A percentile compares a stretch with the other conserved stretches of the same genome.
Evolutionary conservation across 2,888 invertebrate species (phyloP).

Genomic region (Ecdyonurus torrentis): DNA sequence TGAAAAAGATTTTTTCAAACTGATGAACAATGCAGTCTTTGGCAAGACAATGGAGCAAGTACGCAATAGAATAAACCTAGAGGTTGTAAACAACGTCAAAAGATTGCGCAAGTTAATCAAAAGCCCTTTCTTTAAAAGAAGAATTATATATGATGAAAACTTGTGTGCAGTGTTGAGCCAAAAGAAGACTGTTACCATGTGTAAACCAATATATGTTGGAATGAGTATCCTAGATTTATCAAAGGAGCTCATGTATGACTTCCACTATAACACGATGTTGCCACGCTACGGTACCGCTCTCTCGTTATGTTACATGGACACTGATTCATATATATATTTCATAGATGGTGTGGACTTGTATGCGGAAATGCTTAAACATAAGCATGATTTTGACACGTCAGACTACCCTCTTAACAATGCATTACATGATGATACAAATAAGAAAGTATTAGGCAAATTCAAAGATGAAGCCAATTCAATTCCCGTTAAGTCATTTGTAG

Average conservation of each 20-base stretch:
- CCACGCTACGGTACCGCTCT: slow-evolving; percentile 8
- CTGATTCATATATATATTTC: slow-evolving; percentile 10
- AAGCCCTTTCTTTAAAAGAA: not conserved
- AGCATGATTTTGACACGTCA: slow-evolving; percentile 9
- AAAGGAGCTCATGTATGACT: slow-evolving; percentile 15
- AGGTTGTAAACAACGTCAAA: not conserved
- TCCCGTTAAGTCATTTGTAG: not conserved
- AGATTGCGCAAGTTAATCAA: not conserved
- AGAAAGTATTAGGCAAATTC: not conserved
- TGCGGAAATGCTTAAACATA: not conserved
- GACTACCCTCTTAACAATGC: not conserved
- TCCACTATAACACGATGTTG: slow-evolving; percentile 18
- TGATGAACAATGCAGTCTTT: not conserved
- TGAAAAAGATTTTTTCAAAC: not conserved
- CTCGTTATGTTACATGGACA: slow-evolving; percentile 4
- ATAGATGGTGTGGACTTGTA: slow-evolving; percentile 5
- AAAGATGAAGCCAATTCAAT: not conserved
- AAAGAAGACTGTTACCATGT: slow-evolving; percentile 13
- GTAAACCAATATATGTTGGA: slow-evolving; percentile 20
- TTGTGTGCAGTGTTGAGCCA: not conserved
- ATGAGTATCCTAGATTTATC: slow-evolving; percentile 19
- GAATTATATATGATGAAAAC: not conserved
- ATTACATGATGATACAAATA: not conserved
- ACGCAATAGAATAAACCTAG: not conserved
- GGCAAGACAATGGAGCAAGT: not conserved